Base-by-base conservation (phyloP, 1,140 invertebrate genomes). In the Zeugodacus cucurbitae region DNA sequence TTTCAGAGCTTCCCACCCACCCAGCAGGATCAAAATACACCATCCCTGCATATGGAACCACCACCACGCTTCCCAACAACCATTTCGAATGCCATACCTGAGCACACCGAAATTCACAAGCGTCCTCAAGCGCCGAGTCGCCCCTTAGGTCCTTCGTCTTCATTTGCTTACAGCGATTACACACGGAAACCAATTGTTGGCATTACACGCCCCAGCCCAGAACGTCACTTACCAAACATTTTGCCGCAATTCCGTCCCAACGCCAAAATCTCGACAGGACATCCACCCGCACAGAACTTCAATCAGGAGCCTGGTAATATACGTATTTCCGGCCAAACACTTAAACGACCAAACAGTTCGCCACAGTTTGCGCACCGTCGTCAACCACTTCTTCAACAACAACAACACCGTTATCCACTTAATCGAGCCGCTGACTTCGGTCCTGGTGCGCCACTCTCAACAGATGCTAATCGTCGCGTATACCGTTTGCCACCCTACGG, bases 171-270 rank as follows among this genome's bases (percentile, higher is more conserved):
- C 88, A 92, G 91, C 59, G 92, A 93, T 29, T 93, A 89, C n/a
- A 91, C 90, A 22, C 90, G 92, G n/a, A 94, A 94, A 11, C 87
- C 93, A n/a, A 88, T 92, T 0, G 91, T 90, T 1, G 92, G 92
- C 22, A 94, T 94, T 17, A 93, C 94, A 88, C 92, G 94, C 32
- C 93, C 94, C 8, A 93, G 41, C 88, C 91, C n/a, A 89, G 93
- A 94, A 32, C 64, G 90, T 0, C 95, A 95, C 88, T 89, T 96
- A 70, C 96, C 96, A 0, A 96, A 96, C 89, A 96, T 96, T 89
- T 89, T 96, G 54, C 96, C 96, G 0, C 96, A 96, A 90, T 96
- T 96, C 88, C 93, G 96, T 85, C 96, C 96, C 0, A 96, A 96
- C 89, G 95, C 95, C 1, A 95, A 95, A 89, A 93, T 95, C 3